Percentiles rank a stretch among this genome's conserved stretches.
Evolutionary conservation across 2,797 vertebrate genomes (phyloP).

Genomic region (Monodelphis domestica): DNA sequence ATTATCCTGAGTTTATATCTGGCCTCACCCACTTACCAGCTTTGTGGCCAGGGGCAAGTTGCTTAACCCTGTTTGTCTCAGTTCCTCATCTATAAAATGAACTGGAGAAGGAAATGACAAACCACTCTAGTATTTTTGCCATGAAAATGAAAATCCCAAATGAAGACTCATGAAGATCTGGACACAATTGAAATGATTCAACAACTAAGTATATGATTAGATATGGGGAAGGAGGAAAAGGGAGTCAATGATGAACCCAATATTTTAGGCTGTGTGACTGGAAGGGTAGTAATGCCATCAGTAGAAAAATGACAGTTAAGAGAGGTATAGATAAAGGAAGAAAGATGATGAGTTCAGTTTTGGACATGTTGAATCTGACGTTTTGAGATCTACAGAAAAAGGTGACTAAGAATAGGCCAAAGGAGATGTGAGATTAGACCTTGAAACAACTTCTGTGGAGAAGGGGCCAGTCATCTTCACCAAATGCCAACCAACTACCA

Average conservation of each 20-base stretch:
- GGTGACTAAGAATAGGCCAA: background rate
- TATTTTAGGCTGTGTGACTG: background rate
- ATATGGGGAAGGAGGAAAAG: background rate
- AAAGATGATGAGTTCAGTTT: background rate
- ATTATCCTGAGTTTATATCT: too few species aligned
- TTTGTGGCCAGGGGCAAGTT: too few species aligned
- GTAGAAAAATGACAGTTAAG: background rate
- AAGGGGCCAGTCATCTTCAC: background rate
- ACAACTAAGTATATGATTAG: background rate
- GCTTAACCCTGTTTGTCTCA: too few species aligned
- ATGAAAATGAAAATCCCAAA: too few species aligned
- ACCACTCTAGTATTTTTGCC: too few species aligned
- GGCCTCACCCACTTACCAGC: too few species aligned
- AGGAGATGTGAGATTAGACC: background rate
- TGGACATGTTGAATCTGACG: background rate
- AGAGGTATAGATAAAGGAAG: background rate
- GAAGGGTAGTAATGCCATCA: background rate
- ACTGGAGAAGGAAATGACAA: too few species aligned
- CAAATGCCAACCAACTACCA: background rate
- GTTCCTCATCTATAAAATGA: too few species aligned
- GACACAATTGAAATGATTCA: too few species aligned
- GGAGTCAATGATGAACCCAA: background rate
- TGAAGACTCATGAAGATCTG: too few species aligned
- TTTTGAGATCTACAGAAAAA: background rate
- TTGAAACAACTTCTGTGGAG: background rate